Conservation (phyloP, 1,140 invertebrate species). For the Atta texana region DNA sequence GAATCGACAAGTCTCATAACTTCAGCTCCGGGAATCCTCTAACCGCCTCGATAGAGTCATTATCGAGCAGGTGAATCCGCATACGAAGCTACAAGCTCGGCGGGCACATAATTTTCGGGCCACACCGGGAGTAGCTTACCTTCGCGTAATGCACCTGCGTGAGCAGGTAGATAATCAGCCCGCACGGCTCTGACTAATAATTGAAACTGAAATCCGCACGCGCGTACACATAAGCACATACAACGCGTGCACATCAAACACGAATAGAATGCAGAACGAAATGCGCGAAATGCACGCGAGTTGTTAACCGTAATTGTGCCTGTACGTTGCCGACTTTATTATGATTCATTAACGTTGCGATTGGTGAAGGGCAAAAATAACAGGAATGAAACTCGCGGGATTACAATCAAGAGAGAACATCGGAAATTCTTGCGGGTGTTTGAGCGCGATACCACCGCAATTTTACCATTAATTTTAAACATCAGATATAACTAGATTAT, state of each 20-base stretch:
- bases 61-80: conserved; percentile 73
- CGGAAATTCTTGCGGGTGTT: conserved; percentile 11
- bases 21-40: conserved; percentile 22
- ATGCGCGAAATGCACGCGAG: conserved; percentile 54
- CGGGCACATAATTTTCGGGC: conserved; percentile 67
- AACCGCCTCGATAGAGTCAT: conserved; percentile 71
- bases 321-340: conserved; percentile 55
- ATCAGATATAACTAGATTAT: not conserved
- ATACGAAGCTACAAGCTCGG: conserved; percentile 56
- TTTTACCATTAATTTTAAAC: conserved; percentile 1
- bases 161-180: conserved; percentile 65
- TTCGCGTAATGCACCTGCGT: conserved; percentile 56
- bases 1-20: conserved; percentile 19
- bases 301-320: conserved; percentile 42
- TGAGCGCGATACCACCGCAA: not conserved
- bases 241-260: not conserved
- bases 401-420: not conserved
- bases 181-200: conserved; percentile 65
- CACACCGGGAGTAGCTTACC: conserved; percentile 66
- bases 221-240: too few relatives aligned
- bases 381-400: conserved; percentile 1
- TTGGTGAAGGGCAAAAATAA: conserved; percentile 21
- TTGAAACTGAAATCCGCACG: conserved; percentile 56
- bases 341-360: conserved; percentile 53
- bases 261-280: conserved; percentile 24